Conservation (phyloP, 2,888 invertebrate genomes). For the Philonicus albiceps region DNA sequence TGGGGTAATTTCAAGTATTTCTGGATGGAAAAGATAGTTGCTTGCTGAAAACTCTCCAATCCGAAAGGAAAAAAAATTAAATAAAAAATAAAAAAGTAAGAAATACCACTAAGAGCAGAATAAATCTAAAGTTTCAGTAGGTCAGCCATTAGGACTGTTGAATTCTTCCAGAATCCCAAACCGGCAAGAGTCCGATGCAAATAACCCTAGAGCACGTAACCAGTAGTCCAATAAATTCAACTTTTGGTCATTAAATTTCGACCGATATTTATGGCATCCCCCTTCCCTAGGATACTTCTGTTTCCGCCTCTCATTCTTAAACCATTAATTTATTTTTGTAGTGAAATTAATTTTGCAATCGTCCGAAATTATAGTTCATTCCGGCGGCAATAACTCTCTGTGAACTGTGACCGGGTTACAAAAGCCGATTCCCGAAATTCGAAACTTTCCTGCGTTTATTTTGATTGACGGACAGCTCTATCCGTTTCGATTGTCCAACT, state of each 20-base stretch:
- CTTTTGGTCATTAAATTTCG: constrained; percentile 40
- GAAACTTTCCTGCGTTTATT: neutral
- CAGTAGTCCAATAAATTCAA: constrained; percentile 38
- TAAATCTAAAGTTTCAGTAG: neutral
- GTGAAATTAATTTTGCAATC: neutral
- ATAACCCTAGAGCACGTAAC: neutral
- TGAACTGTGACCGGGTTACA: neutral
- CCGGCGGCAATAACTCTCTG: neutral
- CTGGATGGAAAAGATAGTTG: neutral
- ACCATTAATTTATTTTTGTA: neutral
- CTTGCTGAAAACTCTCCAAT: neutral
- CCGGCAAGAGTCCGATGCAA: neutral
- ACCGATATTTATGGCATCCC: constrained; percentile 27
- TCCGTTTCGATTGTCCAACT: neutral
- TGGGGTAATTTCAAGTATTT: neutral
- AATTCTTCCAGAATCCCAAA: neutral
- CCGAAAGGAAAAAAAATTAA: neutral
- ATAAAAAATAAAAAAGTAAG: neutral
- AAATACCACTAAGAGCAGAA: neutral
- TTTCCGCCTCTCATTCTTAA: neutral
- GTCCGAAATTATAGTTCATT: neutral
- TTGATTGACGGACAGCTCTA: neutral
- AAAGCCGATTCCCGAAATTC: neutral
- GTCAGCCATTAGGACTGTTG: neutral
- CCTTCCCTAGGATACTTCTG: neutral